phyloP scores from a whole-genome alignment of 2,888 invertebrate genomes.

The Ametastegia equiseti region DNA sequence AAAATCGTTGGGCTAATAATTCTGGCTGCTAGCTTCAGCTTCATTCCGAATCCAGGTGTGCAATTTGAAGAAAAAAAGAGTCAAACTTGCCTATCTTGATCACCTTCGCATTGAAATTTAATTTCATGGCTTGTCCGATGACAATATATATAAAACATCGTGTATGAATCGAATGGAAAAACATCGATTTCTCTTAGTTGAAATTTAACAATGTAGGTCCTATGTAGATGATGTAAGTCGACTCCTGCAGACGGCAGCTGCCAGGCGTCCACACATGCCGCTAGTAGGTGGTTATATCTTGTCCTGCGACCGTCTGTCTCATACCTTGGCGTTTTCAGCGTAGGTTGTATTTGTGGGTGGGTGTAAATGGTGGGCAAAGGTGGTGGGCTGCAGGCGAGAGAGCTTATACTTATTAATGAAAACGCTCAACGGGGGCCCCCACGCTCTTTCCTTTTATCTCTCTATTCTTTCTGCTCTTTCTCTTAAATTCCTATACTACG shows the following conservation, averaged over 20 bases:
- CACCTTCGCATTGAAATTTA: too few species aligned
- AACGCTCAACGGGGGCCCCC: background rate
- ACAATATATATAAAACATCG: too few species aligned
- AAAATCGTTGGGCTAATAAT: too few species aligned
- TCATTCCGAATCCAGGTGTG: too few species aligned
- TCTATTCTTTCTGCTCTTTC: conserved; percentile 10
- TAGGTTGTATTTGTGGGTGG: conserved; percentile 35
- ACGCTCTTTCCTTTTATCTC: conserved; percentile 26
- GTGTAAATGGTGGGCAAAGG: conserved; percentile 22
- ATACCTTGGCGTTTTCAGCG: conserved; percentile 22
- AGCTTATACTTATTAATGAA: conserved; percentile 39
- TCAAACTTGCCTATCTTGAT: too few species aligned
- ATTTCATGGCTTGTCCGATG: too few species aligned
- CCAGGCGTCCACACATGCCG: background rate
- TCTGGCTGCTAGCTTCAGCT: too few species aligned
- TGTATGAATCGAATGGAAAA: too few species aligned
- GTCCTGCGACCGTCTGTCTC: conserved; percentile 13
- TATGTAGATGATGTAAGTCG: background rate
- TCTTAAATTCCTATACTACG: background rate
- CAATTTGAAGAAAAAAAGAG: too few species aligned
- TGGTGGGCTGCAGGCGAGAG: conserved; percentile 40
- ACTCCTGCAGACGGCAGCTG: conserved; percentile 21
- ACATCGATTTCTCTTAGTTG: conserved; percentile 1
- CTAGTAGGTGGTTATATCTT: background rate
- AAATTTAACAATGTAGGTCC: conserved; percentile 7